phyloP scores from a whole-genome alignment of 2,797 vertebrate genomes.

The Harpagifer antarcticus region DNA sequence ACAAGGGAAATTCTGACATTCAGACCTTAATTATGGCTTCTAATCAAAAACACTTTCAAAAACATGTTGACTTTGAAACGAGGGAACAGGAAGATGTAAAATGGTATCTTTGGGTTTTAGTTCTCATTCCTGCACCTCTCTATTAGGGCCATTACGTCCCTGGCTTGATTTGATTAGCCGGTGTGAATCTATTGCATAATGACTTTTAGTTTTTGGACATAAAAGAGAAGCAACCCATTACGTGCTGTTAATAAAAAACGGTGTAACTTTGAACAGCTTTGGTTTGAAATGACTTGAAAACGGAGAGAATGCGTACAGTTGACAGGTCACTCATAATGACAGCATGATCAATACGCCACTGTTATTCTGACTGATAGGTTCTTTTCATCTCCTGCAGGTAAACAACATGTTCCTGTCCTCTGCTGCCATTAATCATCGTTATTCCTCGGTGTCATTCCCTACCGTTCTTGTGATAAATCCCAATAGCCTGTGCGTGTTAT shows the following conservation, averaged over 20 bases:
- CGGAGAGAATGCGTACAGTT: neutral
- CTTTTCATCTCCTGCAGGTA: constrained; percentile 19
- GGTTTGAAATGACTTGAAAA: neutral
- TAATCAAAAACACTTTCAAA: no score
- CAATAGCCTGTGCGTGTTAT: constrained; percentile 31
- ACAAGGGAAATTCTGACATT: no score
- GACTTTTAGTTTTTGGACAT: neutral
- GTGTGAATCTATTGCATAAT: no score
- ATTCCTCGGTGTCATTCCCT: constrained; percentile 33
- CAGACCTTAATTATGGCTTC: no score
- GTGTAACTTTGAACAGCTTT: neutral
- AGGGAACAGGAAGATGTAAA: no score
- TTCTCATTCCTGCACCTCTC: no score
- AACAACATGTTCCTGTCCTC: constrained; percentile 26
- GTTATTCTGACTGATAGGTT: neutral
- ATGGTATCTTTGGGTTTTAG: no score
- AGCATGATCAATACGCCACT: neutral
- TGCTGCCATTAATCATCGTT: constrained; percentile 36
- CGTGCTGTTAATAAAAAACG: no score
- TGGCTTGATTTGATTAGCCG: no score
- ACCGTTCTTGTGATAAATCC: constrained; percentile 44
- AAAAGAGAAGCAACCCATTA: neutral
- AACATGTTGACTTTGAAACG: no score
- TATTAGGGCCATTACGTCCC: no score
- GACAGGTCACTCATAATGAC: neutral